phyloP scores from a whole-genome alignment of 2,113 vertebrate species.

The Larimichthys polyactis region DNA sequence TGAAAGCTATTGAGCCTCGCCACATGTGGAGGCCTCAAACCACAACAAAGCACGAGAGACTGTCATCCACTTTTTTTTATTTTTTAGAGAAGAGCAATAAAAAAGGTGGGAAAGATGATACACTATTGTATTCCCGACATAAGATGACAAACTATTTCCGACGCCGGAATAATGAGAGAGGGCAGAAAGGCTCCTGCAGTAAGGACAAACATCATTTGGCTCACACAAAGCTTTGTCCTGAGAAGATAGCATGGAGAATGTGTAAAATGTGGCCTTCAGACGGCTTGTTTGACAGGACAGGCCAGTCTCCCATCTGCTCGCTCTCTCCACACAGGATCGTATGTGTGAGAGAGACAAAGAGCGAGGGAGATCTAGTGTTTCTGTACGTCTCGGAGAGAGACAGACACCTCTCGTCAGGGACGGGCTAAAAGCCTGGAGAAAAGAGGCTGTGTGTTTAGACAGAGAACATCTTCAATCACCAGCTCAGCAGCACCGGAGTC shows the following conservation, averaged over 20 bases:
- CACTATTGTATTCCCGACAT: conserved; percentile 2
- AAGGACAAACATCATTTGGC: conserved; percentile 13
- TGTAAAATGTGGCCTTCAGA: conserved; percentile 58
- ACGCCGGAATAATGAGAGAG: background rate
- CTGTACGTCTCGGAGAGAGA: conserved; percentile 3
- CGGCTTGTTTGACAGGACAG: conserved; percentile 71
- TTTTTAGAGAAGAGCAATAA: conserved; percentile 27
- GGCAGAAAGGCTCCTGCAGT: background rate
- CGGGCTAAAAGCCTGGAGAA: conserved; percentile 52
- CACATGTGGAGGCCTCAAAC: conserved; percentile 30
- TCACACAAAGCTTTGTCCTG: background rate
- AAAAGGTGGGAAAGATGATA: conserved; percentile 33
- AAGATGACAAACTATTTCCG: conserved; percentile 11
- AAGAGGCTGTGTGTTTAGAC: conserved; percentile 70
- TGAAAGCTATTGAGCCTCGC: conserved; percentile 8
- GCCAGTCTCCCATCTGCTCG: conserved; percentile 50
- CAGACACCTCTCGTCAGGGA: conserved; percentile 26
- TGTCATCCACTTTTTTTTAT: background rate
- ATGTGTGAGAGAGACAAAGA: conserved; percentile 19
- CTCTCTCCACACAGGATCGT: conserved; percentile 37
- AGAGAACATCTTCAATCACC: conserved; percentile 52
- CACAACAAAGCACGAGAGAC: conserved; percentile 16
- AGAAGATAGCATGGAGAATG: conserved; percentile 33
- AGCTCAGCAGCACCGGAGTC: conserved; percentile 36
- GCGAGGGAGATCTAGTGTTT: conserved; percentile 26